Evolutionary conservation across 1,140 invertebrate genomes (phyloP).

Genomic region (Chlorops oryzae): DNA sequence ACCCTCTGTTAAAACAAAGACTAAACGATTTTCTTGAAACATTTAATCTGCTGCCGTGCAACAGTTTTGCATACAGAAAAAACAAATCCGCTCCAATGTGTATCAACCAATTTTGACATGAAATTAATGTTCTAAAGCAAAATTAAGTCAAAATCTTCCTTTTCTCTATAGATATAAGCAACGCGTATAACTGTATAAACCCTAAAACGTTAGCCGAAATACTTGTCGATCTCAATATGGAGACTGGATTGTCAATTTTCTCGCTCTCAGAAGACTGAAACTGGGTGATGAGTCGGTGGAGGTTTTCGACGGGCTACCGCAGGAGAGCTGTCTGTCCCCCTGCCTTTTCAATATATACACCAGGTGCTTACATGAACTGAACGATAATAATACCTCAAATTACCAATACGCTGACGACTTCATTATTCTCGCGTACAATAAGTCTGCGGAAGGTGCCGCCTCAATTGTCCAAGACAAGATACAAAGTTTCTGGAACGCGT

Average conservation of each 20-base stretch:
- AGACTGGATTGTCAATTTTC: not conserved
- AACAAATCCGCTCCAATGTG: not conserved
- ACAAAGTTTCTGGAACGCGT: not conserved
- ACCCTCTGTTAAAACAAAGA: not conserved
- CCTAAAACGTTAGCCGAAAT: not conserved
- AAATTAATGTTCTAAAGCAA: not conserved
- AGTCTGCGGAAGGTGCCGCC: not conserved
- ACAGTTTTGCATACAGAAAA: slow-evolving; percentile 4
- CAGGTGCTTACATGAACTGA: not conserved
- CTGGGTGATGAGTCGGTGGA: not conserved
- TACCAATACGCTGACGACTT: slow-evolving; percentile 5
- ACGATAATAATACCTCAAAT: too few relatives aligned
- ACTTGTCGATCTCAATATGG: not conserved
- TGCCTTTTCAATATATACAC: not conserved
- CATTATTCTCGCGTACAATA: not conserved
- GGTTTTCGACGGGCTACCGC: not conserved
- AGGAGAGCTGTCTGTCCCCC: not conserved
- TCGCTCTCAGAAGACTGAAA: not conserved
- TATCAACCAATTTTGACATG: not conserved
- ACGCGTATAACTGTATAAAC: not conserved
- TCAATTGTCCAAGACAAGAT: not conserved
- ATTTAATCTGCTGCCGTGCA: not conserved
- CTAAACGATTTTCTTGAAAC: not conserved
- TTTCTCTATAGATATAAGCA: not conserved
- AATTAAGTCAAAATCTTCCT: not conserved